Conservation (phyloP, 2,888 invertebrate genomes). For the Lutraria lutraria region DNA sequence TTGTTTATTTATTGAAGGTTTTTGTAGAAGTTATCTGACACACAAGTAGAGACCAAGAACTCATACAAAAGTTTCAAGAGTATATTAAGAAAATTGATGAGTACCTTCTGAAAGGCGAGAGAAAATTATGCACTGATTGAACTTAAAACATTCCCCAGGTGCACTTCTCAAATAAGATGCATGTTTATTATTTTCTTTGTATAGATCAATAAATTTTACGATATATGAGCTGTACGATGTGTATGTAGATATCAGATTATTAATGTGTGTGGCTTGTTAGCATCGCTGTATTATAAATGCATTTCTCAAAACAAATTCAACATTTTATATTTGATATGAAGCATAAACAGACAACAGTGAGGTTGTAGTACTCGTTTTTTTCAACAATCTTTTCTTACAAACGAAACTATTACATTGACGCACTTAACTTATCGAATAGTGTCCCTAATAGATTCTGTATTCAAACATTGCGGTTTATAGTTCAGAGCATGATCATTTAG, state of each 20-base stretch:
- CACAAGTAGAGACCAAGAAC: background rate
- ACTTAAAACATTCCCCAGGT: background rate
- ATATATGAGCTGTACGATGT: background rate
- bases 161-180: background rate
- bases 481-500: no score
- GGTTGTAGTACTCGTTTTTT: no score
- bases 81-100: constrained; percentile 6
- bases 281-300: background rate
- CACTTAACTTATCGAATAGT: no score
- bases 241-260: background rate
- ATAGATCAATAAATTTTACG: background rate
- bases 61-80: background rate
- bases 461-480: no score
- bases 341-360: background rate
- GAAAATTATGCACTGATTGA: background rate
- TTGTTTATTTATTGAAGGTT: background rate
- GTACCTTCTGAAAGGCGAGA: background rate
- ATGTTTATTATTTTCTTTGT: background rate
- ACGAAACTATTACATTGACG: no score
- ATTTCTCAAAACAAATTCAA: background rate
- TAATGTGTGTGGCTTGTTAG: background rate
- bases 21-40: background rate
- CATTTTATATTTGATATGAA: background rate
- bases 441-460: no score
- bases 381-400: no score